Base-by-base conservation (phyloP, 2,113 vertebrate genomes). In the Lynx canadensis region DNA sequence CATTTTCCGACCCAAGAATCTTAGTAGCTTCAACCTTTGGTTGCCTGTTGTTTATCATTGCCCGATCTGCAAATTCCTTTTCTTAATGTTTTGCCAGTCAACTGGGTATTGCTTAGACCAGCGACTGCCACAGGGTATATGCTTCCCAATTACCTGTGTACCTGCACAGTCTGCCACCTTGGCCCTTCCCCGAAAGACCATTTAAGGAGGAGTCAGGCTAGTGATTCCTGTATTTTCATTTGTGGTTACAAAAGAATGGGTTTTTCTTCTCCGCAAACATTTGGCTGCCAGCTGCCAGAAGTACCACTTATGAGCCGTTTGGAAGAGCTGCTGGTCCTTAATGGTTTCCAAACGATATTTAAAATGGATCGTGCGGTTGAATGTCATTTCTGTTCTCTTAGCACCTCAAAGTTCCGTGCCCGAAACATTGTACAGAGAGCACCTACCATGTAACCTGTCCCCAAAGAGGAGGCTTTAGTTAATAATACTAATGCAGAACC, bases 341-440 rank as follows among this genome's bases (percentile, higher is more conserved):
- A 92, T 89, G 92, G 63, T 89, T 97, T 92, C 91, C 82, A 85
- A 78, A 85, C 45, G 31, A 71, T 8, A 69, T 86, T 96, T 94
- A 79, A 86, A 93, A 81, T 65, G 82, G 71, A 74, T 89, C 45
- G 5, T 63, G 57, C 85, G 73, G 50, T 78, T 55, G 45, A 76
- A 76, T 79, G 68, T 38, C 13, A 73, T 65, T 93, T 52, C 21
- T 60, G 3, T 41, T 66, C 83, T 95, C 86, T 84, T 78, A 80
- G 50, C 18, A 33, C 10, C 71, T 80, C 38, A 68, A 69, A 91
- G 36, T n/a, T 41, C 33, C 11, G 5, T 55, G 21, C 66, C 14
- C 27, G 41, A 57, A 92, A 69, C 25, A 31, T 66, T 68, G 38
- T 71, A 38, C 23, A n/a, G 38, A 82, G 4, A 84, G 15, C 55